These are phyloP conservation scores for Gouania willdenowi DNA, from an alignment of 2,797 vertebrate species.

Conservation along the genomic window DNA sequence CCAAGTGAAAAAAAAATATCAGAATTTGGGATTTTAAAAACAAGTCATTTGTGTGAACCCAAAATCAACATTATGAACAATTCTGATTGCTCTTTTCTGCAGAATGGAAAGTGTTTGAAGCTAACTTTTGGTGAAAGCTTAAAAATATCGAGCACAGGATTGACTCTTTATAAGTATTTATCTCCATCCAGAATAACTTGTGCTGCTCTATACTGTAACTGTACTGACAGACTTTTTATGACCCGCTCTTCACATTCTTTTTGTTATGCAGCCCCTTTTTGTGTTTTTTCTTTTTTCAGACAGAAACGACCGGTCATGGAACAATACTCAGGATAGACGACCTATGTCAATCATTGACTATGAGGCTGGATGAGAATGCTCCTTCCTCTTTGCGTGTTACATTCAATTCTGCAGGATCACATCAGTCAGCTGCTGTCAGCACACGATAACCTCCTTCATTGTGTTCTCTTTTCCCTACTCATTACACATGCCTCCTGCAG, in stretches of 20 bases:
- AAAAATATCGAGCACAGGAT: too few relatives aligned
- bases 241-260: constrained; percentile 10
- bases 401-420: constrained; percentile 43
- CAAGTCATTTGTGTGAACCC: too few relatives aligned
- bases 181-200: constrained; percentile 10
- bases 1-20: too few relatives aligned
- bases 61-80: too few relatives aligned
- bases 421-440: constrained; percentile 62
- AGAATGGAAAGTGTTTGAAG: too few relatives aligned
- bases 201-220: constrained; percentile 24
- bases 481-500: constrained; percentile 37
- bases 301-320: constrained; percentile 10
- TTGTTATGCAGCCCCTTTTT: constrained; percentile 20
- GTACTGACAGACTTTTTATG: constrained; percentile 23
- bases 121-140: too few relatives aligned
- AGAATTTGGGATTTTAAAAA: too few relatives aligned
- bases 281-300: constrained; percentile 16
- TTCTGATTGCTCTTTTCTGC: too few relatives aligned
- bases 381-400: constrained; percentile 46
- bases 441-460: constrained; percentile 58
- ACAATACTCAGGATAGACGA: constrained; percentile 34
- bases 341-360: constrained; percentile 56
- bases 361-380: constrained; percentile 19
- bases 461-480: constrained; percentile 41
- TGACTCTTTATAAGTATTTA: too few relatives aligned